Evolutionary conservation across 2,888 invertebrate species (phyloP).

Genomic region (Pachymerium ferrugineum): DNA sequence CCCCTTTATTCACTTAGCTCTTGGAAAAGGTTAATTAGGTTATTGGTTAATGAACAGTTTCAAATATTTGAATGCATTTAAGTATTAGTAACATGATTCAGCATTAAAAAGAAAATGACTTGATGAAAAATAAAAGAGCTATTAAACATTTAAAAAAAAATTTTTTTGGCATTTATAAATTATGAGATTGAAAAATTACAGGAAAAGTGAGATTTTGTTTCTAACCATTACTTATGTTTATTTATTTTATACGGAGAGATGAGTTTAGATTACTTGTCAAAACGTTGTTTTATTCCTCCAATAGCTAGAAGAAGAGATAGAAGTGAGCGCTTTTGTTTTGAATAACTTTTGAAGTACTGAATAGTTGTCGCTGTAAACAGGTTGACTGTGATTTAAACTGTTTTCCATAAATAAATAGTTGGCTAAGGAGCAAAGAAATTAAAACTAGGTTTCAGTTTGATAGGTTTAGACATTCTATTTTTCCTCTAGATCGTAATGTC

Average conservation of each 20-base stretch:
- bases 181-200: not conserved
- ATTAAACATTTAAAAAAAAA: too few species aligned
- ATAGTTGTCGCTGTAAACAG: slow-evolving; percentile 10
- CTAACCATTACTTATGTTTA: not conserved
- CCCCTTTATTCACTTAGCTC: too few species aligned
- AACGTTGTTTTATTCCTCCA: not conserved
- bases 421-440: slow-evolving; percentile 24
- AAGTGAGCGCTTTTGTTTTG: not conserved
- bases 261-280: not conserved
- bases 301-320: not conserved
- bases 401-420: slow-evolving; percentile 2
- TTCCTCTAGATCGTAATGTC: slow-evolving; percentile 16
- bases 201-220: slow-evolving; percentile 5
- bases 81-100: too few species aligned
- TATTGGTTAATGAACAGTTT: too few species aligned
- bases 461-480: slow-evolving; percentile 21
- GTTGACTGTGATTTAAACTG: slow-evolving; percentile 19
- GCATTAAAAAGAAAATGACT: too few species aligned
- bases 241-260: too few species aligned
- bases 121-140: too few species aligned
- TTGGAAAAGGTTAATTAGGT: too few species aligned
- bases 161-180: too few species aligned
- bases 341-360: not conserved
- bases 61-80: too few species aligned
- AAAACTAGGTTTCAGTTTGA: not conserved